These are phyloP conservation scores for Apoda limacodes DNA, from an alignment of 2,888 invertebrate species.

Conservation along the genomic window DNA sequence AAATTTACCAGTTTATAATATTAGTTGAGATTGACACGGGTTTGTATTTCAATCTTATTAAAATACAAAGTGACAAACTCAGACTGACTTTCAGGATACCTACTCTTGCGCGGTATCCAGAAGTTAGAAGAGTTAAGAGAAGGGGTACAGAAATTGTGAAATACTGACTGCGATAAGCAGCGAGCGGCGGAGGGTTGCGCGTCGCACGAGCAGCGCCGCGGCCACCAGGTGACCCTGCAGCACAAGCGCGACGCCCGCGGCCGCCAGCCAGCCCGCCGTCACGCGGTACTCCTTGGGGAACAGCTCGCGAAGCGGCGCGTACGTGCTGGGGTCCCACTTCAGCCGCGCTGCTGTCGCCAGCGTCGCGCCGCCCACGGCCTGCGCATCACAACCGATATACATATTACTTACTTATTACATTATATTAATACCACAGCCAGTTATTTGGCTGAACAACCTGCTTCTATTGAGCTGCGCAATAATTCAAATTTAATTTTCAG, in stretches of 20 bases:
- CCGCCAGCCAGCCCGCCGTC: slow-evolving; percentile 13
- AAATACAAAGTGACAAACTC: too few species aligned
- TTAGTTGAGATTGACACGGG: too few species aligned
- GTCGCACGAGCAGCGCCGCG: slow-evolving; percentile 21
- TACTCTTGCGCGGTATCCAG: too few species aligned
- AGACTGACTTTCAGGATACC: too few species aligned
- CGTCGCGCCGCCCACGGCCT: slow-evolving; percentile 38
- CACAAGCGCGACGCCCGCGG: slow-evolving; percentile 33
- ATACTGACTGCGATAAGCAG: not conserved
- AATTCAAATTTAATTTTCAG: too few species aligned
- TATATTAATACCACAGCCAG: too few species aligned
- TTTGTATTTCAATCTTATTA: too few species aligned
- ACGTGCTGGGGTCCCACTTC: slow-evolving; percentile 52
- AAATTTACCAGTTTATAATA: too few species aligned
- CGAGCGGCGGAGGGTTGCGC: slow-evolving; percentile 20
- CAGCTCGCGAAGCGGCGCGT: slow-evolving; percentile 23
- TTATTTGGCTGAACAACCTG: too few species aligned
- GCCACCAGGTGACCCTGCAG: slow-evolving; percentile 28
- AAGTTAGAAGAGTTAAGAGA: too few species aligned
- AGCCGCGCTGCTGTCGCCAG: slow-evolving; percentile 46
- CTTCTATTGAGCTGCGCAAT: too few species aligned
- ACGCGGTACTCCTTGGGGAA: slow-evolving; percentile 16
- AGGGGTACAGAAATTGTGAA: not conserved
- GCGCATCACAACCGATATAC: slow-evolving; percentile 1
- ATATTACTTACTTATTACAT: too few species aligned